Conservation (phyloP, 2,888 invertebrate species). For the Nymphalis c-album region DNA sequence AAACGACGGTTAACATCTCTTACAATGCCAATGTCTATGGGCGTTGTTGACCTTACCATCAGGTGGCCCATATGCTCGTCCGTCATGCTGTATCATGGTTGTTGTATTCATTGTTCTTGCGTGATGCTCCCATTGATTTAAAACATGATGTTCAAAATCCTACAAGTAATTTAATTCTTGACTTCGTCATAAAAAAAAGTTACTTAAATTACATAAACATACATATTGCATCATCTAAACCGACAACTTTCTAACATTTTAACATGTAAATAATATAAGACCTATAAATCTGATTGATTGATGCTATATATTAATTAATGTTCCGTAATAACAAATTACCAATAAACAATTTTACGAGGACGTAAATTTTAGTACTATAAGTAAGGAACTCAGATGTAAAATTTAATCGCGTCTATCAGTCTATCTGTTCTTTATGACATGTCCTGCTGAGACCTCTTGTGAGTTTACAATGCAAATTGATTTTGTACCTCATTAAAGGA, state of each 20-base stretch:
- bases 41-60: no score
- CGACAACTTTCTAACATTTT: neutral
- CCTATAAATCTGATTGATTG: slow-evolving; percentile 17
- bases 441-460: neutral
- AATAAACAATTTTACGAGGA: slow-evolving; percentile 19
- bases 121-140: no score
- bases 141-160: no score
- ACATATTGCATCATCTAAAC: neutral
- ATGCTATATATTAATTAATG: slow-evolving; percentile 20
- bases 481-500: neutral
- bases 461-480: neutral
- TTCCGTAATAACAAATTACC: slow-evolving; percentile 8
- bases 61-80: no score
- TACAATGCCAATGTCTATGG: no score
- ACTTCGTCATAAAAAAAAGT: no score
- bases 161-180: no score
- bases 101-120: no score
- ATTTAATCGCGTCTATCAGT: neutral
- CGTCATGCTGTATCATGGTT: no score
- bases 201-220: no score
- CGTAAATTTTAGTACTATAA: slow-evolving; percentile 15
- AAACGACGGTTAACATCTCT: no score
- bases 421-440: slow-evolving; percentile 4
- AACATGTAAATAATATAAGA: slow-evolving; percentile 5
- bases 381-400: slow-evolving; percentile 10